Base-by-base conservation (phyloP, 2,113 vertebrate genomes). In the Peromyscus californicus region DNA sequence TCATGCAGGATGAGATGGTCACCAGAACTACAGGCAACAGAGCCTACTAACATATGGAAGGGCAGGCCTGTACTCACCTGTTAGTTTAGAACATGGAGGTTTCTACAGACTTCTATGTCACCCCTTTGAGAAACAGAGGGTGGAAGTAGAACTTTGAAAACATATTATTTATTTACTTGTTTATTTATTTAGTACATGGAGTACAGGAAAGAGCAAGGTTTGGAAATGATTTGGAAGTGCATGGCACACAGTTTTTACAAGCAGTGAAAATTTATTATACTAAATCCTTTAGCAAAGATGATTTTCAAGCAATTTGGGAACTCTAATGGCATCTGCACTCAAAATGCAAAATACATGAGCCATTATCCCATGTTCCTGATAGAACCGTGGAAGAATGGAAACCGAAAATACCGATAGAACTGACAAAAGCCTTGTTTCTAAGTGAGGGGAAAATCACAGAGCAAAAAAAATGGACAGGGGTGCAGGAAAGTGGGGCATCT, bases 231-330 rank as follows among this genome's bases (percentile, higher is more conserved):
- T 29, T 51, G 29, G 22, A 70, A 5, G 57, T 45, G 51, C 3
- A 65, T 13, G 11, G 29, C 22, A 57, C 75, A 57, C 8, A 57
- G n/a, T 31, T 95, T 87, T 83, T 31, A 91, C 11, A 78, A 86
- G 93, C 42, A 31, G 9, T 33, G 19, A 80, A 5, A 36, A 83
- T 79, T 42, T 93, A 86, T 51, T 91, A 13, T 59, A 75, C 51
- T 88, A 13, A 87, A 79, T 79, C 6, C 12, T 69, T 89, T 51
- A 24, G 39, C 74, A 72, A 80, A 82, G 1, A 78, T 33, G 57
- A 39, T 91, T 96, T 87, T 88, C 36, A 84, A 85, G 90, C 86
- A 57, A 78, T 96, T 85, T 72, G 26, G 21, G 3, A 24, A 69
- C 5, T 0, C 15, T 36, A 87, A 70, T 39, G 48, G 39, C 39